These are phyloP conservation scores for Morus bassanus DNA, from an alignment of 2,797 vertebrate species.

Conservation along the genomic window DNA sequence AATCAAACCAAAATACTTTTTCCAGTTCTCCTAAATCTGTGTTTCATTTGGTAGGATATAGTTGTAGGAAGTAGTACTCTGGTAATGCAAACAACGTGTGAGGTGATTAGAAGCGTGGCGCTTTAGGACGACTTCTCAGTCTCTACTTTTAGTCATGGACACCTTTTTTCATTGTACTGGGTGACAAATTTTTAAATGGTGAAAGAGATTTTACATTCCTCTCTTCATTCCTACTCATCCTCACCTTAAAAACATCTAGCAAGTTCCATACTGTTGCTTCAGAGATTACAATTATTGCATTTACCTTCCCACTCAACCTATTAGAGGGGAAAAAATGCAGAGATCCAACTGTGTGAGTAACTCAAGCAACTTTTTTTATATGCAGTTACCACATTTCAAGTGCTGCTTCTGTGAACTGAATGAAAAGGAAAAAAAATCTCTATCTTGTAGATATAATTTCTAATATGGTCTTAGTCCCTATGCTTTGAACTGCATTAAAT, in stretches of 20 bases:
- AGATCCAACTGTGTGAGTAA: neutral
- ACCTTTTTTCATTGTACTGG: neutral
- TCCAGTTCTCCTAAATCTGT: neutral
- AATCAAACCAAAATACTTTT: neutral
- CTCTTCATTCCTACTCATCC: neutral
- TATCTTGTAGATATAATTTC: neutral
- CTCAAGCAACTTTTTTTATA: neutral
- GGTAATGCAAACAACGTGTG: neutral
- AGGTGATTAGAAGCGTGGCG: neutral
- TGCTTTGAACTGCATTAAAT: neutral
- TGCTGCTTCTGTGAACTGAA: neutral
- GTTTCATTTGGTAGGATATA: neutral
- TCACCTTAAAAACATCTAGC: neutral
- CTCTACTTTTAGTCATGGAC: neutral
- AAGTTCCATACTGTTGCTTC: neutral
- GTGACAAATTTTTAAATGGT: neutral
- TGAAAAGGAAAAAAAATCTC: neutral
- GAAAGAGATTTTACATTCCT: neutral
- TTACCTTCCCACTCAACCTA: neutral
- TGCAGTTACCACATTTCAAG: neutral
- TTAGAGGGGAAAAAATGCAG: neutral
- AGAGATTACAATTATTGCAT: neutral
- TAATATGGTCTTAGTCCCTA: rapidly evolving
- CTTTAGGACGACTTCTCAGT: neutral
- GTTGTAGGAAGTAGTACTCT: neutral